Percentiles rank a stretch among this genome's conserved stretches.
Conservation (phyloP, 2,888 invertebrate genomes). For the Lysandra coridon region DNA sequence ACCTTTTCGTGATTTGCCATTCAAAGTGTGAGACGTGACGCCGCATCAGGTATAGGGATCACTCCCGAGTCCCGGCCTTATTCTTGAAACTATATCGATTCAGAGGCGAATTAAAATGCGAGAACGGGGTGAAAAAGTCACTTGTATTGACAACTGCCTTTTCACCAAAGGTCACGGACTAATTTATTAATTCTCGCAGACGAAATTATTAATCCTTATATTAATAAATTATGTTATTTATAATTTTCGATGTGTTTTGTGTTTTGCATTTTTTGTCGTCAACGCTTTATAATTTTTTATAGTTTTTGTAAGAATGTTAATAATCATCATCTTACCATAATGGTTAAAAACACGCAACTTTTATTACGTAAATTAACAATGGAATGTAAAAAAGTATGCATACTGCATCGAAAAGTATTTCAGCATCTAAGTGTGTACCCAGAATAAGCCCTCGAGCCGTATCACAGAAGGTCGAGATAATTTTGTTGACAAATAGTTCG, state of each 20-base stretch:
- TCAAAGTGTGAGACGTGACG: slow-evolving; percentile 57
- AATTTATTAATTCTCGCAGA: slow-evolving; percentile 14
- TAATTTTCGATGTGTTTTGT: not conserved
- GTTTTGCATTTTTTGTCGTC: not conserved
- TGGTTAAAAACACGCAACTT: not conserved
- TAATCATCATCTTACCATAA: no score
- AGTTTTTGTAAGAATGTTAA: no score
- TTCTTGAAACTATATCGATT: slow-evolving; percentile 22
- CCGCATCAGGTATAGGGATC: slow-evolving; percentile 47
- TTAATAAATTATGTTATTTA: not conserved
- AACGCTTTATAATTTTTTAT: not conserved
- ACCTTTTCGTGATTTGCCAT: slow-evolving; percentile 76
- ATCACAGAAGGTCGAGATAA: slow-evolving; percentile 60
- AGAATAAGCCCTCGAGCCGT: slow-evolving; percentile 19
- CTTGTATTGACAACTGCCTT: slow-evolving; percentile 21
- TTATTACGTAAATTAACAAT: not conserved
- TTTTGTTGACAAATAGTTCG: slow-evolving; percentile 67
- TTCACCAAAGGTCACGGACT: slow-evolving; percentile 27
- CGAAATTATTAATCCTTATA: not conserved
- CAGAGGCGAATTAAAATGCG: slow-evolving; percentile 14
- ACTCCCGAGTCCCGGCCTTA: slow-evolving; percentile 34
- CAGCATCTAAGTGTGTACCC: not conserved
- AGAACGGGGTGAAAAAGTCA: slow-evolving; percentile 17
- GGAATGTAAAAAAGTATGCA: not conserved
- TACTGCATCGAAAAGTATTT: not conserved